Evolutionary conservation across 37 sponge, comb jelly and placozoan species (phyloP), one percentile per base, ranked within the genome.

Genomic region (Axinella damicornis): DNA sequence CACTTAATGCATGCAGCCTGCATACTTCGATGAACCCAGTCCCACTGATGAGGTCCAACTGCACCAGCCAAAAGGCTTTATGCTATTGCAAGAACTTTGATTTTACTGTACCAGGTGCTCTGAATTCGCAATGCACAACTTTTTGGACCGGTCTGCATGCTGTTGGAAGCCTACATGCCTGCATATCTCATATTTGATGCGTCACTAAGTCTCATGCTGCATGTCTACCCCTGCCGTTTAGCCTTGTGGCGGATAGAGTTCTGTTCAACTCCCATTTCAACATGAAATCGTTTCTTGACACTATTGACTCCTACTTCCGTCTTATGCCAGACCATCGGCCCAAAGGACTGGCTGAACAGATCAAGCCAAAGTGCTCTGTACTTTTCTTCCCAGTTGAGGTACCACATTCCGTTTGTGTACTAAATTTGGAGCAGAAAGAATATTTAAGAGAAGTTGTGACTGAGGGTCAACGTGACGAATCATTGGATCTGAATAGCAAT

Each of bases 251-350:
- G 20, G 97, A 97, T 53, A 6, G 28, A 2, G 65, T 97, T 17
- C n/a, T 97, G 32, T 97, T 97, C 80, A 97, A 97, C 82, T 97
- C 97, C 38, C 76, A 87, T 34, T 94, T 90, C 79, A 97, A 97
- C 88, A 88, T 84, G 95, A 58, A 83, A n/a, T 94, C 97, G 0
- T 97, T 97, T 84, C 83, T 97, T 34, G 24, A 38, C 36, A 69
- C 79, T 38, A 83, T 97, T 12, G 68, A 85, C 46, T 52, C 92
- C 13, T 89, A 85, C 72, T 65, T 97, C 32, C 92, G 84, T 18
- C 65, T 92, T 38, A 84, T 94, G 65, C 97, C 97, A 27, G 95
- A 94, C 65, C 57, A 79, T 52, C 56, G 80, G 24, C 95, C 95
- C 0, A 87, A 84, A 71, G 83, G 75, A 2, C 41, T 97, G 6